Conservation (phyloP, 2,888 invertebrate species). For the Isoperla grammatica region DNA sequence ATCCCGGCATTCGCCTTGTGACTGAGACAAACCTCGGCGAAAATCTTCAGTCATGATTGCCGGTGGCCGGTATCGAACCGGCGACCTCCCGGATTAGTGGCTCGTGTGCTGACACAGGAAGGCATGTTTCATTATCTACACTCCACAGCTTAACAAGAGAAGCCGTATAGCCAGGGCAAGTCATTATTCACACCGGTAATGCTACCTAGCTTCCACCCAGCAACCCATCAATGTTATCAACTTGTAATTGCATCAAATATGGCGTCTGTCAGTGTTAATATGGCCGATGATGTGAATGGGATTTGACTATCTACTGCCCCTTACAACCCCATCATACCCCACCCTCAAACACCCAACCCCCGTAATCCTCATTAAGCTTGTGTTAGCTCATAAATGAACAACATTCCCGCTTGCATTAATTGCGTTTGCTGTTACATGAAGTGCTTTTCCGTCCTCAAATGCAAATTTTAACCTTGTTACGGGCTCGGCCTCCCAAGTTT, state of each 20-base stretch:
- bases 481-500: constrained; percentile 46
- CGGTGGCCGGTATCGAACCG: too few relatives aligned
- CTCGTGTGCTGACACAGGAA: too few relatives aligned
- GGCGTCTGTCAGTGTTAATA: not conserved
- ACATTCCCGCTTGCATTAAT: constrained; percentile 32
- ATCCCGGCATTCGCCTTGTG: too few relatives aligned
- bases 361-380: constrained; percentile 29
- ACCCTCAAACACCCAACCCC: constrained; percentile 16
- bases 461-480: constrained; percentile 51
- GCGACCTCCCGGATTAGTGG: too few relatives aligned
- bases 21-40: too few relatives aligned
- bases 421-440: constrained; percentile 32
- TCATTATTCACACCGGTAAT: too few relatives aligned
- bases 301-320: not conserved
- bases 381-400: constrained; percentile 29
- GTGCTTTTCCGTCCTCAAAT: constrained; percentile 48
- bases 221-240: not conserved
- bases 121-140: too few relatives aligned
- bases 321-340: not conserved
- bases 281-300: not conserved
- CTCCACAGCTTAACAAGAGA: too few relatives aligned
- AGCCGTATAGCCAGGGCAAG: too few relatives aligned
- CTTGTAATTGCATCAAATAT: not conserved
- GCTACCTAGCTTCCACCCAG: too few relatives aligned
- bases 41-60: too few relatives aligned